Conservation (phyloP, 2,113 vertebrate genomes). For the Pachycephala philippinensis region DNA sequence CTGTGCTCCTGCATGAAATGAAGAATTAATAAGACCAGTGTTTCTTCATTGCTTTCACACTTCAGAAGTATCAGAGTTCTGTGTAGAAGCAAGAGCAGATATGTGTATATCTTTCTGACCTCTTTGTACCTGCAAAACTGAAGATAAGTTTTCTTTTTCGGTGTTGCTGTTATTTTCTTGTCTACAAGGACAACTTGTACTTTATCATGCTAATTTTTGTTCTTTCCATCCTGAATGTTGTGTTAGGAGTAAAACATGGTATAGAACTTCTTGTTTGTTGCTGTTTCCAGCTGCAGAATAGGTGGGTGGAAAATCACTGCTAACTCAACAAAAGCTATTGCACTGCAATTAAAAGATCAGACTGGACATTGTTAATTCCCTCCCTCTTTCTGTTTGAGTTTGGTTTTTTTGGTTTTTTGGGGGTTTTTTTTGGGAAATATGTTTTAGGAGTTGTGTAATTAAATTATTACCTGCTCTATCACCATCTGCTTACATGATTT, state of each 20-base stretch:
- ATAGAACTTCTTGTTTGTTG: neutral
- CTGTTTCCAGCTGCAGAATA: neutral
- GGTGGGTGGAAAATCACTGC: neutral
- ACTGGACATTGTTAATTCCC: neutral
- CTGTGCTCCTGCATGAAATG: neutral
- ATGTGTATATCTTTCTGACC: neutral
- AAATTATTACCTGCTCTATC: constrained; percentile 73
- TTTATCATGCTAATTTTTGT: neutral
- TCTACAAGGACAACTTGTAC: neutral
- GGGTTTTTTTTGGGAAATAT: neutral
- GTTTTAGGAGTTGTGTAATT: constrained; percentile 59
- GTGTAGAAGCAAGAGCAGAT: neutral
- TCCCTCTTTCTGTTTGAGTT: neutral
- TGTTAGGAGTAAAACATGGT: neutral
- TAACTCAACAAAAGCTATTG: neutral
- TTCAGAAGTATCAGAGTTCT: neutral
- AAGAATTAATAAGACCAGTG: neutral
- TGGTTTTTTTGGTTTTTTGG: neutral
- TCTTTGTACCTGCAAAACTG: neutral
- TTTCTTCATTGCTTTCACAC: neutral
- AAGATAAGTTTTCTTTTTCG: neutral
- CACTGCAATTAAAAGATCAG: neutral
- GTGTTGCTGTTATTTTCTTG: neutral
- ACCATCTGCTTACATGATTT: constrained; percentile 69
- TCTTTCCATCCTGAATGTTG: neutral